These are phyloP conservation scores for Troides oblongomaculatus DNA, from an alignment of 2,888 invertebrate species.

Conservation along the genomic window DNA sequence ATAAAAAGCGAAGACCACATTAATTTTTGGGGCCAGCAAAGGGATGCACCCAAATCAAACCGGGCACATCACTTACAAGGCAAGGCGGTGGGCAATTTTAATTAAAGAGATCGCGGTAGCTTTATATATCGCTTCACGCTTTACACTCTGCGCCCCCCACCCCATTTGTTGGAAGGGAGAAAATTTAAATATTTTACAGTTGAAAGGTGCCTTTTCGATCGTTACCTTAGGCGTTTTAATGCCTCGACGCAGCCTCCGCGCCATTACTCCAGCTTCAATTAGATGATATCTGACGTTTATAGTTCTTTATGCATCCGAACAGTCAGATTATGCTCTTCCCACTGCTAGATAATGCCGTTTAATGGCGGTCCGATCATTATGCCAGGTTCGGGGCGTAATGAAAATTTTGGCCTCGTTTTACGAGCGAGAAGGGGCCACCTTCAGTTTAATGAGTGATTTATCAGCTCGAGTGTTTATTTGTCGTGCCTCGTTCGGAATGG, in stretches of 20 bases:
- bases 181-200: conserved; percentile 74
- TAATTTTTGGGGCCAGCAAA: conserved; percentile 30
- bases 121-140: conserved; percentile 41
- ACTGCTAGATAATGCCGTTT: conserved; percentile 70
- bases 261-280: conserved; percentile 73
- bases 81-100: conserved; percentile 48
- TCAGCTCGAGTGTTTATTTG: conserved; percentile 49
- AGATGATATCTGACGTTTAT: conserved; percentile 78
- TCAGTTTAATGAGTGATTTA: conserved; percentile 52
- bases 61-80: conserved; percentile 39
- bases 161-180: conserved; percentile 55
- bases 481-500: conserved; percentile 29
- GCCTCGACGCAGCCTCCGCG: conserved; percentile 44
- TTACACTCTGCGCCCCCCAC: conserved; percentile 23
- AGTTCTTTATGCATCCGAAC: conserved; percentile 76
- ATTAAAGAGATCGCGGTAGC: conserved; percentile 52
- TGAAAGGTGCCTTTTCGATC: conserved; percentile 59
- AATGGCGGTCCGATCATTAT: conserved; percentile 72
- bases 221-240: conserved; percentile 71
- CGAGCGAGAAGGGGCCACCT: conserved; percentile 44
- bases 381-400: conserved; percentile 65
- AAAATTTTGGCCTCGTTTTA: conserved; percentile 71
- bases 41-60: conserved; percentile 39
- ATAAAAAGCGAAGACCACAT: conserved; percentile 16
- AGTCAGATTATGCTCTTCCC: conserved; percentile 69